Percentiles rank a stretch among this genome's conserved stretches.
These are phyloP conservation scores for Oryzias woworae DNA, from an alignment of 2,113 vertebrate genomes.

Conservation along the genomic window DNA sequence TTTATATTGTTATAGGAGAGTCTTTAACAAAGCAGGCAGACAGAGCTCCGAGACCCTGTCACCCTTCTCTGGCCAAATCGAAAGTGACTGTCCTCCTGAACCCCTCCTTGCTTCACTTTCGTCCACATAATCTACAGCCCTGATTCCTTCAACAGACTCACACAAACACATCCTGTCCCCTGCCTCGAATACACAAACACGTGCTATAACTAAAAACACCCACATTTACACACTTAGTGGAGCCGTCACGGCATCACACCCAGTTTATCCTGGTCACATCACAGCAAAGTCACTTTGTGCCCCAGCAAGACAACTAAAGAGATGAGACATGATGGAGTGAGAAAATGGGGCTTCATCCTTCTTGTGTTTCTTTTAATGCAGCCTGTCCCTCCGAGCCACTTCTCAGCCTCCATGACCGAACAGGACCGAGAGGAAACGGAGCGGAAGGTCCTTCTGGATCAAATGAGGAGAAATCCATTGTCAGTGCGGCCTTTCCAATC, in stretches of 20 bases:
- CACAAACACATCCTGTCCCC: constrained; percentile 25
- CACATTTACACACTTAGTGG: constrained; percentile 51
- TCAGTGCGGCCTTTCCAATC: constrained; percentile 5
- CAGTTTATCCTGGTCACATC: constrained; percentile 69
- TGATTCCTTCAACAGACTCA: constrained; percentile 20
- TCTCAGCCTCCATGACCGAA: constrained; percentile 66
- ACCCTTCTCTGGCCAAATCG: constrained; percentile 67
- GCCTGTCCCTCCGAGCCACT: constrained; percentile 64
- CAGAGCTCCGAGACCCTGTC: constrained; percentile 68
- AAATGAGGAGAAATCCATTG: constrained; percentile 40
- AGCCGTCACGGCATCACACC: constrained; percentile 59
- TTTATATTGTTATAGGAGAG: constrained; percentile 53
- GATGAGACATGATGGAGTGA: constrained; percentile 69
- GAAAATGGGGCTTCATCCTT: constrained; percentile 64
- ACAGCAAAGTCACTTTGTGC: constrained; percentile 72
- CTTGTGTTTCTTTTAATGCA: constrained; percentile 57
- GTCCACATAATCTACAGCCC: constrained; percentile 32
- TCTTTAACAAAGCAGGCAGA: constrained; percentile 68
- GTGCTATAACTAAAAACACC: constrained; percentile 38
- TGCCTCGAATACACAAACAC: constrained; percentile 44
- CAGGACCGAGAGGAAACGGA: constrained; percentile 44
- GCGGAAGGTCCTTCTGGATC: constrained; percentile 59
- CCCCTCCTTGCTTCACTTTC: constrained; percentile 18
- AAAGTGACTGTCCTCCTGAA: constrained; percentile 70
- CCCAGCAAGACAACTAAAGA: constrained; percentile 58